These are phyloP conservation scores for Apodemus sylvaticus DNA, from an alignment of 2,113 vertebrate genomes.

Conservation along the genomic window DNA sequence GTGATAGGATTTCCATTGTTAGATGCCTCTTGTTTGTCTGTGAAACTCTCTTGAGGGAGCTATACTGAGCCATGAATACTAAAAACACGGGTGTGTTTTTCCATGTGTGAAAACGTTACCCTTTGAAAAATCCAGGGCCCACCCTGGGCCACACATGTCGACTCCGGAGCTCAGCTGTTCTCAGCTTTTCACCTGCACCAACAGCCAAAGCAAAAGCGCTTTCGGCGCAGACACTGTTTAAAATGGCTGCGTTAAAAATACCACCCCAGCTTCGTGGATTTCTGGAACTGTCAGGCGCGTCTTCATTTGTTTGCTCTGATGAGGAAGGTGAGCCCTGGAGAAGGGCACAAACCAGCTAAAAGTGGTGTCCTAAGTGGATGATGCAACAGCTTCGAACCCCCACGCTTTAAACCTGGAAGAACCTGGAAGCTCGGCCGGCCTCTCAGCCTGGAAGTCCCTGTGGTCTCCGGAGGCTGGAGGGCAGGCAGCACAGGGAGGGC, in stretches of 20 bases:
- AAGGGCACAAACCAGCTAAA: constrained; percentile 42
- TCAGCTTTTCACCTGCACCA: constrained; percentile 71
- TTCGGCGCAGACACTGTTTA: constrained; percentile 73
- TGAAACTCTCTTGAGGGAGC: constrained; percentile 58
- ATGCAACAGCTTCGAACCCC: constrained; percentile 32
- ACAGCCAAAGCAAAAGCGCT: constrained; percentile 60
- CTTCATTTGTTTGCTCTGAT: constrained; percentile 48
- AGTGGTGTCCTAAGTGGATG: constrained; percentile 54
- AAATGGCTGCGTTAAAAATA: constrained; percentile 77
- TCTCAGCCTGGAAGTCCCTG: background rate
- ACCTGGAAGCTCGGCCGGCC: background rate
- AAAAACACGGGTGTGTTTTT: constrained; percentile 73
- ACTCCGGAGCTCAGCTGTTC: constrained; percentile 73
- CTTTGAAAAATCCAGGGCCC: constrained; percentile 75
- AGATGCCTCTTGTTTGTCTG: constrained; percentile 70
- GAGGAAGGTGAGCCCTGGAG: constrained; percentile 62
- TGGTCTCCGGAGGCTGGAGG: background rate
- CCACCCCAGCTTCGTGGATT: constrained; percentile 58
- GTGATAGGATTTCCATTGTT: constrained; percentile 75
- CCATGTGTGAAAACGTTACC: constrained; percentile 73
- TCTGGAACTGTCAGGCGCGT: constrained; percentile 58
- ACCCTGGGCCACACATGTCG: constrained; percentile 71
- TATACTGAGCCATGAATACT: constrained; percentile 68
- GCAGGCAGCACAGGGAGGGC: accelerated
- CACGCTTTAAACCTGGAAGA: constrained; percentile 17